Conservation (phyloP, 2,888 invertebrate species). For the Doris montereyensis region DNA sequence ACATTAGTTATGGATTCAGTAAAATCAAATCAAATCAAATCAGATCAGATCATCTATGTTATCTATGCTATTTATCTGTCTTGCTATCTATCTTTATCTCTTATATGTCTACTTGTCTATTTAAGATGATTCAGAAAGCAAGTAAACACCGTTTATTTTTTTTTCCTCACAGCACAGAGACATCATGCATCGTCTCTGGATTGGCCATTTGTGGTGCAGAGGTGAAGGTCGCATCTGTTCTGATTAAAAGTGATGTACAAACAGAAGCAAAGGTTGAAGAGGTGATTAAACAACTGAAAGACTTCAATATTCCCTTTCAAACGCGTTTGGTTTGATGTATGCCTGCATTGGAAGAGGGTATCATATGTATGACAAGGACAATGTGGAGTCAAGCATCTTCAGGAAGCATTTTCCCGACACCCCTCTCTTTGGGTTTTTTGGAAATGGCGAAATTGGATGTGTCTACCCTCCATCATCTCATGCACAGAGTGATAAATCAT, state of each 20-base stretch:
- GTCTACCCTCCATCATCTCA: constrained; percentile 49
- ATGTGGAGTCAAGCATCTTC: constrained; percentile 73
- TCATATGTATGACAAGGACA: constrained; percentile 58
- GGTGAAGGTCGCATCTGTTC: constrained; percentile 55
- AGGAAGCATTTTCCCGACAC: constrained; percentile 72
- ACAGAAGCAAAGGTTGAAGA: constrained; percentile 50
- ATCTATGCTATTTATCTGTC: not conserved
- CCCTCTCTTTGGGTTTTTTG: constrained; percentile 74
- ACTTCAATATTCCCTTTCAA: constrained; percentile 50
- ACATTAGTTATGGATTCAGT: too few species aligned
- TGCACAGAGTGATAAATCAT: not conserved
- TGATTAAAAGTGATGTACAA: constrained; percentile 50
- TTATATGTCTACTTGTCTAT: not conserved
- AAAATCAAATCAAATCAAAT: too few species aligned
- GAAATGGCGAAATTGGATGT: constrained; percentile 74
- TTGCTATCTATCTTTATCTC: not conserved
- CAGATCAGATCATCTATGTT: not conserved
- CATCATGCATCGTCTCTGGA: constrained; percentile 46
- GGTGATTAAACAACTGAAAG: constrained; percentile 52
- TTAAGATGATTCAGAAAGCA: not conserved
- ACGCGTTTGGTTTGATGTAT: constrained; percentile 73
- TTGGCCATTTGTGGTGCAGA: constrained; percentile 56
- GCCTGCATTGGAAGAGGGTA: constrained; percentile 73
- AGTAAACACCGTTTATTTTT: not conserved
- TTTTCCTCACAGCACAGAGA: constrained; percentile 39